Evolutionary conservation across 1,140 invertebrate genomes (phyloP), one percentile per base, ranked within the genome.

Genomic region (Tetraneura akinire): DNA sequence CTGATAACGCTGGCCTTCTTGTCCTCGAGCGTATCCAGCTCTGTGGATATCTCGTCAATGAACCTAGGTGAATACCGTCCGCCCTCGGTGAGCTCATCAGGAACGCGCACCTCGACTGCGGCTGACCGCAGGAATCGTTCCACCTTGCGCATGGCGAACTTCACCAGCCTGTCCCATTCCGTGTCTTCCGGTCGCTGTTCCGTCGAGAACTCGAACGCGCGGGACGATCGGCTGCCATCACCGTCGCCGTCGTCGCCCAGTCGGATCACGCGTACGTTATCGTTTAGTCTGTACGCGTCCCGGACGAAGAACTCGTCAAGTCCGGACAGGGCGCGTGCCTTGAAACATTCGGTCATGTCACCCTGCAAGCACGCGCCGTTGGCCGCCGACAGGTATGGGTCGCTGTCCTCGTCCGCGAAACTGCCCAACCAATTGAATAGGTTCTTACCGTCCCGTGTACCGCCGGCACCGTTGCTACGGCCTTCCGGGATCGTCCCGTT

Each of bases 261-360:
- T 70, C 90, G 88, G 1, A 91, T 86, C 8, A 93, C 86, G 16
- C 90, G 87, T 0, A 92, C 91, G 84, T 92, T 90, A 62, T 93
- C 91, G 37, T 89, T 92, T 53, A 93, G 84, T 47, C 88, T 81
- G 82, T 89, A 89, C 45, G 84, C 45, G 23, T 84, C 89, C 83
- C 88, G 87, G 83, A 90, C 88, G 83, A 94, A 93, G 84, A 94
- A 93, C 47, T 93, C 91, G 60, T 92, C 90, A 71, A 94, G 90
- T 0, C 90, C 91, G 80, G 88, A 88, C 5, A 93, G 84, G 0
- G 92, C 92, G 82, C 90, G 89, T 0, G 91, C 92, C 83, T 93
- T 94, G 83, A 94, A 93, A 84, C 92, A 94, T 83, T 93, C 92
- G 2, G 91, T 91, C 1, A 94, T 86, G 84, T 93, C 92, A 1